phyloP scores from a whole-genome alignment of 1,140 invertebrate genomes.

The Periplaneta americana region DNA sequence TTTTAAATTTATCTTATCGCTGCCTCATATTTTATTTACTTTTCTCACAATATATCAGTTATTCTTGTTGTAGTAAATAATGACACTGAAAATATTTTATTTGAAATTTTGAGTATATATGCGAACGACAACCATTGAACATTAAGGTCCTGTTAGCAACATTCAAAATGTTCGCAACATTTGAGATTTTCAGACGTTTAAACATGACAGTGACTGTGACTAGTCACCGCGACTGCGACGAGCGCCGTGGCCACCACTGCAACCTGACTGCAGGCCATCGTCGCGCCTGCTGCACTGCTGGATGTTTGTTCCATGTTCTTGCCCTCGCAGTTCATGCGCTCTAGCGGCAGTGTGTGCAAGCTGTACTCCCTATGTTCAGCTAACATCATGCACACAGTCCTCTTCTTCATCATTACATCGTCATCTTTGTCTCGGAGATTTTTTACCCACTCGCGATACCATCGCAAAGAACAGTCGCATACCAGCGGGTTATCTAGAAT shows the following conservation, averaged over 20 bases:
- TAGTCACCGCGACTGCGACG: not conserved
- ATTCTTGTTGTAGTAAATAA: no score
- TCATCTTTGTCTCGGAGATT: slow-evolving; percentile 70
- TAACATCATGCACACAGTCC: slow-evolving; percentile 69
- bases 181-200: no score
- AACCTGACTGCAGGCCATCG: not conserved
- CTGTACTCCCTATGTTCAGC: slow-evolving; percentile 73
- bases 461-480: slow-evolving; percentile 81
- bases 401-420: slow-evolving; percentile 79
- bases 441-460: slow-evolving; percentile 76
- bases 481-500: slow-evolving; percentile 76
- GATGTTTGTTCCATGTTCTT: slow-evolving; percentile 45
- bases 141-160: no score
- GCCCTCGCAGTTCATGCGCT: slow-evolving; percentile 71
- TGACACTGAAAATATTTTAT: no score
- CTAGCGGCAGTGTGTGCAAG: slow-evolving; percentile 70
- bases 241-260: not conserved
- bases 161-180: no score
- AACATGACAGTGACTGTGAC: not conserved
- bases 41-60: no score
- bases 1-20: no score
- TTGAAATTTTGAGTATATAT: no score
- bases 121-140: no score
- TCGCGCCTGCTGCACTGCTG: not conserved
- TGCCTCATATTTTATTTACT: no score